Evolutionary conservation across 2,888 invertebrate species (phyloP), one percentile per base, ranked within the genome.

Genomic region (Ennomos erosarius): DNA sequence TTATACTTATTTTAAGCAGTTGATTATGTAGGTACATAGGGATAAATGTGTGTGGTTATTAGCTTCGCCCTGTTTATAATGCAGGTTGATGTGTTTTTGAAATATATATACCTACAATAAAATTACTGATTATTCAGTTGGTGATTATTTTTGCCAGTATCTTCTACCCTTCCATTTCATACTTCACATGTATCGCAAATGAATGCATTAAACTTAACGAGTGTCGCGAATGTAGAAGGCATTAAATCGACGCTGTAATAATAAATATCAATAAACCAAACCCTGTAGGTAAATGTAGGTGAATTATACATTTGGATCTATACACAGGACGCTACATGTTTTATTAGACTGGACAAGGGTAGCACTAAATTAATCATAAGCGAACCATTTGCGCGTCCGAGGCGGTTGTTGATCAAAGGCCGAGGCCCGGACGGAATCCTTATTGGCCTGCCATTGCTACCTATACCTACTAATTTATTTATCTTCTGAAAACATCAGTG

Each of bases 331-430:
- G 26, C 37, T 58, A 59, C 58, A 64, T 62, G 60, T 67, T 70
- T 73, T 68, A 70, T 69, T 62, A 65, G 54, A 55, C 55, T 48
- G 68, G 69, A 70, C 66, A 68, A 68, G 69, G 68, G 69, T 71
- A 55, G 61, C 45, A 58, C 62, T 72, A 67, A 72, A 72, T 72
- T 67, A 72, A 65, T 69, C 67, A 72, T 65, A 65, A 58, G 59
- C 57, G 57, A 62, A 55, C 68, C 65, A 62, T 68, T 72, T 69
- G 47, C 61, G 55, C 60, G 59, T 43, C 61, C 55, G 42, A 55
- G 43, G 43, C 51, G 50, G 55, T 49, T 50, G 55, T 55, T 59
- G 57, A 69, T 65, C 63, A 63, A 62, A 59, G 59, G 52, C 13
- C 13, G 52, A 58, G 44, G 16, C n/a, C 52, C 46, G 40, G 45